A percentile compares a stretch with the other conserved stretches of the same genome.
Conservation (phyloP, 2,888 invertebrate genomes). For the Eupithecia exiguata region DNA sequence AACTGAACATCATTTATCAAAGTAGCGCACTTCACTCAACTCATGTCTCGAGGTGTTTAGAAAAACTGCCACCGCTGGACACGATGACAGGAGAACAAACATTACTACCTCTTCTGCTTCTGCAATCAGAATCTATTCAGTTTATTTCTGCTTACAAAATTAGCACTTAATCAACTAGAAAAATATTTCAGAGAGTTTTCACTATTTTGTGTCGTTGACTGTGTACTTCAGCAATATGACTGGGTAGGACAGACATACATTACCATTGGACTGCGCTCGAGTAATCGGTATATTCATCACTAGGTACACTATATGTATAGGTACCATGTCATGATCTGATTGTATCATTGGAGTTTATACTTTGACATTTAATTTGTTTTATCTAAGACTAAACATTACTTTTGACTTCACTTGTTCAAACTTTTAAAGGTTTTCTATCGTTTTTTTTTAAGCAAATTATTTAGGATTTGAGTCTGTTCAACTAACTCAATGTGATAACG, state of each 20-base stretch:
- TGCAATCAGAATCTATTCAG: background rate
- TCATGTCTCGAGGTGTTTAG: conserved; percentile 2
- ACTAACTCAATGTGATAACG: background rate
- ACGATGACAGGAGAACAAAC: background rate
- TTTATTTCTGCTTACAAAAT: background rate
- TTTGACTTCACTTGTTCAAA: conserved; percentile 7
- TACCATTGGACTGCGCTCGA: conserved; percentile 49
- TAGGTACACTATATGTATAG: too few relatives aligned
- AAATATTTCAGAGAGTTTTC: background rate
- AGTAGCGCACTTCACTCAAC: conserved; percentile 19
- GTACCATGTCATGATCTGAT: conserved; percentile 26
- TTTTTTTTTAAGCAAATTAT: background rate
- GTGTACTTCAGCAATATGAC: conserved; percentile 20
- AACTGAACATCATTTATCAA: conserved; percentile 23
- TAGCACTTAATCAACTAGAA: too few relatives aligned
- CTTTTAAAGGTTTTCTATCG: background rate
- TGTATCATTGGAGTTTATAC: conserved; percentile 28
- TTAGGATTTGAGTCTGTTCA: background rate
- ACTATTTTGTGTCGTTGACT: background rate
- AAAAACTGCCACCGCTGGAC: background rate
- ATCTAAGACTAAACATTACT: conserved; percentile 1
- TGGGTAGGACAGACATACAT: conserved; percentile 34
- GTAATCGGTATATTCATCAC: conserved; percentile 13
- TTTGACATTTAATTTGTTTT: conserved; percentile 33
- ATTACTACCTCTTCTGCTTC: background rate